Conservation (phyloP, 2,113 vertebrate species). For the Limnothrissa miodon region DNA sequence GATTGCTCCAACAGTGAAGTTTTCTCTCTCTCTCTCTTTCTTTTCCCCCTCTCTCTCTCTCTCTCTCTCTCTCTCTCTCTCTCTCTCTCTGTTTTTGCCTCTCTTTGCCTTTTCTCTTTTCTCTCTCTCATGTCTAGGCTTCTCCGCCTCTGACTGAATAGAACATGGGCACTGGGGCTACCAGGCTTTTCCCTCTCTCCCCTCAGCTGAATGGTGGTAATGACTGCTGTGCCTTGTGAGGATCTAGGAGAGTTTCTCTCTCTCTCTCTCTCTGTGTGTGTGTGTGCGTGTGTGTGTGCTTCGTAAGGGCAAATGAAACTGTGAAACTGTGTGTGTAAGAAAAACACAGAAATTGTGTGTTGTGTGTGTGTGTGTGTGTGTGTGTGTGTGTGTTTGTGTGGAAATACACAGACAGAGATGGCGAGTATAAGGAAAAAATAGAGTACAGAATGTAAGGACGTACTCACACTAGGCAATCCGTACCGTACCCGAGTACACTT, state of each 20-base stretch:
- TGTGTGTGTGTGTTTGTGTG: not conserved
- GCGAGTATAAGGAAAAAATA: too few relatives aligned
- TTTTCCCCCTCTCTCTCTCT: not conserved
- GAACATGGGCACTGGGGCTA: not conserved
- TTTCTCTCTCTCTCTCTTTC: too few relatives aligned
- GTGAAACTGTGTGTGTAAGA: not conserved
- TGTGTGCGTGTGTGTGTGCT: not conserved
- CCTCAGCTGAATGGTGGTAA: not conserved
- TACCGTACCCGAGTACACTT: too few relatives aligned
- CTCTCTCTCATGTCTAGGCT: not conserved
- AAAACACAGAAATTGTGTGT: too few relatives aligned
- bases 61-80: too few relatives aligned
- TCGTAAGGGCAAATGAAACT: not conserved
- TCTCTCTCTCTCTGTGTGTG: not conserved
- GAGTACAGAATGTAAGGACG: too few relatives aligned
- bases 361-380: not conserved
- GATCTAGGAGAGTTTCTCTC: too few relatives aligned
- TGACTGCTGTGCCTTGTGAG: not conserved
- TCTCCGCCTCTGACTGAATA: not conserved
- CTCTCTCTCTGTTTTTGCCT: too few relatives aligned
- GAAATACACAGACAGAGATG: too few relatives aligned
- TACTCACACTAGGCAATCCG: too few relatives aligned
- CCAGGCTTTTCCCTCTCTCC: not conserved
- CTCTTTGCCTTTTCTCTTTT: not conserved
- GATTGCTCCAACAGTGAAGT: not conserved